Conservation (phyloP, 1,140 invertebrate species). For the Neotoxoptera formosana region DNA sequence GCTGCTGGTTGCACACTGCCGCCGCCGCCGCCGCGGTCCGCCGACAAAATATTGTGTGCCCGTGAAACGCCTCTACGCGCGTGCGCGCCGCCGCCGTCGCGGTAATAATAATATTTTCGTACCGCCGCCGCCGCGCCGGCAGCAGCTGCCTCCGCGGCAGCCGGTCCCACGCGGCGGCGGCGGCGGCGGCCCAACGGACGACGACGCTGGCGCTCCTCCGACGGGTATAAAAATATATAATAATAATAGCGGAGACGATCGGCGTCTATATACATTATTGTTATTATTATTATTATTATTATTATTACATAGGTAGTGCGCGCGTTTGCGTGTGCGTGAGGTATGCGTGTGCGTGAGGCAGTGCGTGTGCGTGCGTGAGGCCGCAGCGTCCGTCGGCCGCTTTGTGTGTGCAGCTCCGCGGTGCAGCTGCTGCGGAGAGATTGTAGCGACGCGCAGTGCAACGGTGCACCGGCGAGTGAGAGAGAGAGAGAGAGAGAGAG, state of each 20-base stretch:
- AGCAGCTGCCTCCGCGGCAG: neutral
- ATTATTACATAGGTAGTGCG: neutral
- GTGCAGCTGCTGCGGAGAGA: neutral
- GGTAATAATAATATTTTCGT: constrained; percentile 29
- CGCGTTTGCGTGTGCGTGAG: neutral
- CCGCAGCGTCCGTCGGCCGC: neutral
- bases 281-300: neutral
- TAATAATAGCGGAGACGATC: neutral
- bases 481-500: too few relatives aligned
- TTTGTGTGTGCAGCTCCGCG: neutral
- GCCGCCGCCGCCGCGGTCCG: neutral
- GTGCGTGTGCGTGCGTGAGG: neutral
- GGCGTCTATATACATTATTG: neutral
- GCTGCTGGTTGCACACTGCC: neutral
- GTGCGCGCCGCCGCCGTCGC: neutral
- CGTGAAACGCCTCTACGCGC: constrained; percentile 8
- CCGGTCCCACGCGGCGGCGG: neutral
- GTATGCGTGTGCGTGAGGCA: neutral
- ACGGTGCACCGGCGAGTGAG: neutral
- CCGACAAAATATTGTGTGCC: neutral
- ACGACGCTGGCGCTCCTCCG: constrained; percentile 42
- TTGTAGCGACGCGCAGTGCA: neutral
- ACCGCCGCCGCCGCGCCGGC: neutral
- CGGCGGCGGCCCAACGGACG: neutral
- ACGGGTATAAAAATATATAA: neutral